Evolutionary conservation across 1,140 invertebrate species (phyloP), one percentile per base, ranked within the genome.

Genomic region (Dreissena polymorpha): DNA sequence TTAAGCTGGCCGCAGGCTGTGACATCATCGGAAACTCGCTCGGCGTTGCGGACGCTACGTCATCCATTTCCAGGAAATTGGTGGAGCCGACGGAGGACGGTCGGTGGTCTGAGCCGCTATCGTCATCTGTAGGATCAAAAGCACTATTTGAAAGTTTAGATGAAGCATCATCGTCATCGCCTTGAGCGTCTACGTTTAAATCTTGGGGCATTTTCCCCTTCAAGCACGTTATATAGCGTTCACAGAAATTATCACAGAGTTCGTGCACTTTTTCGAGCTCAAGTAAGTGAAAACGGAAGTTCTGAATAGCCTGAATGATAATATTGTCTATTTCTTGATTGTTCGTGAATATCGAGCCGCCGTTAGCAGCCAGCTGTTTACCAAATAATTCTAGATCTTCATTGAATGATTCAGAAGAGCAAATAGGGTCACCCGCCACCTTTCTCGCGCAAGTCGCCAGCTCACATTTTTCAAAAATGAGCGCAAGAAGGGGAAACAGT

Each of bases 161-260:
- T 21, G 85, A 81, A 69, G 77, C 75, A 74, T 75, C 79, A 23
- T 84, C 84, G 25, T 76, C 82, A 74, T 95, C 95, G 93, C 99
- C 97, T 93, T 97, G 95, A 94, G 99, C 98, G 94, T 99, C 98
- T 94, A 99, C 98, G 93, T 99, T 97, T 93, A 99, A 95, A 95
- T 99, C 98, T 93, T 99, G 99, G 91, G 98, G 98, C 98, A 99
- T 99, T 95, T 99, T 99, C 92, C 98, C 98, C 94, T 99, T 99
- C 92, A 99, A 94, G 94, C 98, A 99, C 94, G 97, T 98, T 93
- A 99, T 99, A 95, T 99, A 99, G 93, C 98, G 97, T 94, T 98
- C 97, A 95, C 98, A 99, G 95, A 99, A 99, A 94, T 99, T 99
- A 95, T 99, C 98, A 94, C 98, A 99, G 89, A 99, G 94, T 95